Percentiles rank a stretch among this genome's conserved stretches.
Conservation (phyloP, 2,888 invertebrate genomes). For the Netelia fuscicornis region DNA sequence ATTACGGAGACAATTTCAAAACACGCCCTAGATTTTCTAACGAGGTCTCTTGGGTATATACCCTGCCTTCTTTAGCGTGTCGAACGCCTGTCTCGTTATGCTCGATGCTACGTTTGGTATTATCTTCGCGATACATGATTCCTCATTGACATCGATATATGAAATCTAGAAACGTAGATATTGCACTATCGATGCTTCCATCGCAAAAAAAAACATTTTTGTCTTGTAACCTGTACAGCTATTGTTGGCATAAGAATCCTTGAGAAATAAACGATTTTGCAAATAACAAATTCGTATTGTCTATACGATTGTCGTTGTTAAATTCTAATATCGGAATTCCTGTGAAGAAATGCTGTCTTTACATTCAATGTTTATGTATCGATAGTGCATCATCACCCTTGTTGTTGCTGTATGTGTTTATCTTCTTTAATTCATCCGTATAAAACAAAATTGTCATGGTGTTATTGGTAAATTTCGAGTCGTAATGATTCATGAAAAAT, state of each 20-base stretch:
- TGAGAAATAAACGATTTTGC: background rate
- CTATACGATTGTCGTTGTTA: slow-evolving; percentile 3
- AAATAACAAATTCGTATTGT: slow-evolving; percentile 3
- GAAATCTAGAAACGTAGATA: too few species aligned
- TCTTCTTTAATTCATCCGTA: background rate
- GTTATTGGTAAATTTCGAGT: background rate
- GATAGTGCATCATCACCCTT: too few species aligned
- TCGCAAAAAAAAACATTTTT: too few species aligned
- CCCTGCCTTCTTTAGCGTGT: slow-evolving; percentile 28
- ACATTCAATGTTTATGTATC: too few species aligned
- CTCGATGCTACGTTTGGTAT: slow-evolving; percentile 29
- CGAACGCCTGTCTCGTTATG: background rate
- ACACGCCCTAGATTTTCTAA: slow-evolving; percentile 63
- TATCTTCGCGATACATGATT: background rate
- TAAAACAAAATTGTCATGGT: background rate
- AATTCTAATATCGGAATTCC: background rate
- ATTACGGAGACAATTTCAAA: slow-evolving; percentile 66
- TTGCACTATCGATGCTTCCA: too few species aligned
- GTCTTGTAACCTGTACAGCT: too few species aligned
- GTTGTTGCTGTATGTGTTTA: too few species aligned
- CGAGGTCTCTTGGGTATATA: slow-evolving; percentile 19
- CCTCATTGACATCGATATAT: background rate
- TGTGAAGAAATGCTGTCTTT: background rate
- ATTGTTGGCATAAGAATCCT: too few species aligned
- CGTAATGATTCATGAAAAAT: background rate